Percentiles rank a stretch among this genome's conserved stretches.
Conservation (phyloP, 2,888 invertebrate species). For the Ichneumoninae sp. region DNA sequence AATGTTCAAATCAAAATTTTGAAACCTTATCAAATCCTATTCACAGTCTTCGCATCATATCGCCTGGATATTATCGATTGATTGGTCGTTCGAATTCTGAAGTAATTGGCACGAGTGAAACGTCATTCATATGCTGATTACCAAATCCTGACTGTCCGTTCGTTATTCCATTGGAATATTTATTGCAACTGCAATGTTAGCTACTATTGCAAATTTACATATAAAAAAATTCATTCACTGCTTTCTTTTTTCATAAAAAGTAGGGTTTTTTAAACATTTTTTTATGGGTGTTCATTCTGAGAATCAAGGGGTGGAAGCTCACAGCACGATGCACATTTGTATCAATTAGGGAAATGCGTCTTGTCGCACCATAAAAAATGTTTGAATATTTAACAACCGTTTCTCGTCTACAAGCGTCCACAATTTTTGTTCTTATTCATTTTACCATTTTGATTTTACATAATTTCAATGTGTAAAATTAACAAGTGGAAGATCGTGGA, state of each 20-base stretch:
- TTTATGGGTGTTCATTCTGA: neutral
- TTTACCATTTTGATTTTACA: no score
- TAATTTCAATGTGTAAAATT: no score
- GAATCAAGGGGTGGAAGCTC: neutral
- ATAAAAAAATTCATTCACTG: neutral
- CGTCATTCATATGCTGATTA: neutral
- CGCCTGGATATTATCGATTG: neutral
- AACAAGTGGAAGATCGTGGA: no score
- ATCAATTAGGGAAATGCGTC: constrained; percentile 32
- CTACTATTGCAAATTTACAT: neutral
- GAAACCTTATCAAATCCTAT: no score
- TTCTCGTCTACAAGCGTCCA: no score
- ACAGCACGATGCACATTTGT: neutral
- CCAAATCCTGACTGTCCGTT: neutral
- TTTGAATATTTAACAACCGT: no score
- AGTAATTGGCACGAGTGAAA: neutral
- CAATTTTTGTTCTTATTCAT: no score
- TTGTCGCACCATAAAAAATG: no score
- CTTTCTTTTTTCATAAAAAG: no score
- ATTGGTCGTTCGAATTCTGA: neutral
- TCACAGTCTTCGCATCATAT: neutral
- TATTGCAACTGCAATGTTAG: neutral
- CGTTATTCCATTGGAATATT: neutral
- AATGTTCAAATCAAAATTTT: neutral
- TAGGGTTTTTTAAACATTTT: neutral